These are phyloP conservation scores for Hoplodrina blanda DNA, from an alignment of 2,888 invertebrate species.

Conservation along the genomic window DNA sequence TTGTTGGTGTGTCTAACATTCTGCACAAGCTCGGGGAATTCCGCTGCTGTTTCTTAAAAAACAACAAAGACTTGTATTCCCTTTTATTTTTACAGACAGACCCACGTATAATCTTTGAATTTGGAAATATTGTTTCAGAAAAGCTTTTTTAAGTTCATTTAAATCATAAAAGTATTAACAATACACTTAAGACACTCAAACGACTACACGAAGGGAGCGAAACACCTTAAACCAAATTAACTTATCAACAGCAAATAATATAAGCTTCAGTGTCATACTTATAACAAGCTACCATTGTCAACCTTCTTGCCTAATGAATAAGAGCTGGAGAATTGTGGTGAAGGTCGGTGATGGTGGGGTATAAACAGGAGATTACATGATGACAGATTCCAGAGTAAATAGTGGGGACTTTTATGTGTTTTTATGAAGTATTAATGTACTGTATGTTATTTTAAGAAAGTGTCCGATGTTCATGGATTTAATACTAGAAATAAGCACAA, in stretches of 20 bases:
- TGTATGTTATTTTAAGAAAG: too few relatives aligned
- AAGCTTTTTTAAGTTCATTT: not conserved
- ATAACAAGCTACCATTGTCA: constrained; percentile 15
- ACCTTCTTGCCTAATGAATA: constrained; percentile 23
- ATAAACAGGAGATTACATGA: constrained; percentile 69
- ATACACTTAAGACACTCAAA: constrained; percentile 17
- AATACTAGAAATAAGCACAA: too few relatives aligned
- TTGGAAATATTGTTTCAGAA: not conserved
- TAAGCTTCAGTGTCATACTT: constrained; percentile 53
- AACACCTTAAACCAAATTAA: constrained; percentile 72
- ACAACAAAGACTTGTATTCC: constrained; percentile 27
- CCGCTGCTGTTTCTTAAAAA: constrained; percentile 5
- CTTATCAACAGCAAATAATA: constrained; percentile 76
- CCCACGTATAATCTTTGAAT: not conserved
- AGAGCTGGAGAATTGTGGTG: not conserved
- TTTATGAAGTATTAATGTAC: constrained; percentile 24
- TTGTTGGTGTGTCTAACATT: too few relatives aligned
- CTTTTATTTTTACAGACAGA: constrained; percentile 3
- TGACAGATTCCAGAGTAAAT: constrained; percentile 72
- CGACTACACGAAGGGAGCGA: constrained; percentile 53
- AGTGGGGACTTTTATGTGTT: constrained; percentile 57
- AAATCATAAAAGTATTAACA: constrained; percentile 3
- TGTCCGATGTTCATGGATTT: too few relatives aligned
- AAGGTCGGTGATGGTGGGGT: constrained; percentile 56
- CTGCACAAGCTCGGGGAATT: too few relatives aligned